Evolutionary conservation across 2,888 invertebrate genomes (phyloP).

Genomic region (Drosophila dives): DNA sequence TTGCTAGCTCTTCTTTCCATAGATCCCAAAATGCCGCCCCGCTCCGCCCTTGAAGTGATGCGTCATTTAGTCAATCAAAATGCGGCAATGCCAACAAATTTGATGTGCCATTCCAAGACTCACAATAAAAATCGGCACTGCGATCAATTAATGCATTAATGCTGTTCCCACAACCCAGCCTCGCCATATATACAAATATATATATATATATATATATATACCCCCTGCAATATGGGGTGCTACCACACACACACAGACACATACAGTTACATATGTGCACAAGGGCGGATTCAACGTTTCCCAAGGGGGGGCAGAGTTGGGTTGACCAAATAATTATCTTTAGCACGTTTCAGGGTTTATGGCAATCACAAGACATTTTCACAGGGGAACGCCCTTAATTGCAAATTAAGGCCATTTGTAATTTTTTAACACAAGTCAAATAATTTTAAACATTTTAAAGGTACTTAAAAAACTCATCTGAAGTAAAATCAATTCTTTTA

Average conservation of each 20-base stretch:
- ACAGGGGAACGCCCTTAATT: neutral
- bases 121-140: conserved; percentile 47
- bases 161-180: conserved; percentile 6
- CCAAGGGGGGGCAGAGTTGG: neutral
- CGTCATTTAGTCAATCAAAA: conserved; percentile 59
- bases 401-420: neutral
- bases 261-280: conserved; percentile 11
- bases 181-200: neutral
- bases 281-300: neutral
- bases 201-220: conserved; percentile 1
- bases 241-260: neutral
- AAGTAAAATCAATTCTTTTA: neutral
- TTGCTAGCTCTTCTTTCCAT: neutral
- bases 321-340: neutral
- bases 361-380: neutral
- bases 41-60: conserved; percentile 8
- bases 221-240: neutral
- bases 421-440: neutral
- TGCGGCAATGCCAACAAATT: conserved; percentile 48
- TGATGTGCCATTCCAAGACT: conserved; percentile 33
- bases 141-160: conserved; percentile 54
- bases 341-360: neutral
- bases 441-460: neutral
- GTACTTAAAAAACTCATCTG: neutral
- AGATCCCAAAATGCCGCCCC: neutral